phyloP scores from a whole-genome alignment of 2,888 invertebrate genomes.

The Caenorhabditis wallacei region DNA sequence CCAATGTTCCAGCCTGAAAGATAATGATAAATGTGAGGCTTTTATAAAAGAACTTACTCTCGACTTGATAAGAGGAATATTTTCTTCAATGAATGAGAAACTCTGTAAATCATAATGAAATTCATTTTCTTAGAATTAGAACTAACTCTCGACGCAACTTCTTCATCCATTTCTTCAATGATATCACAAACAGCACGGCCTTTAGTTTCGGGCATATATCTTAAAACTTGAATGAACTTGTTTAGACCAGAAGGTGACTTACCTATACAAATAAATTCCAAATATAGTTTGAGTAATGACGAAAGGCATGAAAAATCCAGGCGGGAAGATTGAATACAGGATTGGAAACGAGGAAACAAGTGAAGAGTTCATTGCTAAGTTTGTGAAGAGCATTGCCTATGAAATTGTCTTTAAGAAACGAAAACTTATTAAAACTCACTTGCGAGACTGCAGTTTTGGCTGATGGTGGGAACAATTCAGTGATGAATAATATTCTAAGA shows the following conservation, averaged over 20 bases:
- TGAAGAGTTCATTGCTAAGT: constrained; percentile 28
- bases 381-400: constrained; percentile 44
- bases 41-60: background rate
- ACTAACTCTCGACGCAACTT: constrained; percentile 15
- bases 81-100: background rate
- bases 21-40: background rate
- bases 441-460: constrained; percentile 17
- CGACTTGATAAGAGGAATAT: background rate
- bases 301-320: constrained; percentile 51
- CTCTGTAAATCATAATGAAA: background rate
- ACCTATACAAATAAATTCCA: constrained; percentile 24
- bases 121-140: background rate
- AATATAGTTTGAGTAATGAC: constrained; percentile 35
- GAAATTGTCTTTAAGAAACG: background rate
- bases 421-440: background rate
- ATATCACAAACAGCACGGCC: constrained; percentile 19
- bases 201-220: constrained; percentile 20
- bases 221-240: background rate
- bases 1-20: constrained; percentile 4
- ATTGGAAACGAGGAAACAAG: constrained; percentile 44
- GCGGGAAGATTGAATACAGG: constrained; percentile 44
- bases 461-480: constrained; percentile 18
- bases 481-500: background rate
- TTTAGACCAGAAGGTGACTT: background rate
- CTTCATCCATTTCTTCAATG: constrained; percentile 18